phyloP scores from a whole-genome alignment of 2,888 invertebrate species.

The Pilophorus perplexus region DNA sequence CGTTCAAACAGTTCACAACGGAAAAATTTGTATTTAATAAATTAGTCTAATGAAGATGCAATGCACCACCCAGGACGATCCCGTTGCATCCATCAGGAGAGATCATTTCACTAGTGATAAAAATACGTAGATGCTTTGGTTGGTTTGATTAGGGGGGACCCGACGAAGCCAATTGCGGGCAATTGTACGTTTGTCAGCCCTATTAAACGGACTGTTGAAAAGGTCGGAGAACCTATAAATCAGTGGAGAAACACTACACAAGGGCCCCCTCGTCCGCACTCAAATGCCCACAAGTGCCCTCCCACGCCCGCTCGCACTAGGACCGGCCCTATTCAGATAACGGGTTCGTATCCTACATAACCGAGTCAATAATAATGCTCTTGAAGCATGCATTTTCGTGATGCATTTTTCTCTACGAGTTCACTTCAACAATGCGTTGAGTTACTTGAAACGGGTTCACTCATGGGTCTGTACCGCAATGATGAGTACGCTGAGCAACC shows the following conservation, averaged over 20 bases:
- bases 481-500: too few species aligned
- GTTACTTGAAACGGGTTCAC: too few species aligned
- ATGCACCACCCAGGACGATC: too few species aligned
- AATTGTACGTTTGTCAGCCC: conserved; percentile 26
- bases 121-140: background rate
- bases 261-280: background rate
- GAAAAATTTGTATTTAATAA: too few species aligned
- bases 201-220: conserved; percentile 29
- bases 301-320: conserved; percentile 21
- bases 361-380: conserved; percentile 1
- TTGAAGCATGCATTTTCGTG: background rate
- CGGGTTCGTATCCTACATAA: background rate
- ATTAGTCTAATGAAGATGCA: too few species aligned
- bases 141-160: background rate
- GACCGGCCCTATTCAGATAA: background rate
- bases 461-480: background rate
- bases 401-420: conserved; percentile 3
- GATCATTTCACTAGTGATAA: too few species aligned
- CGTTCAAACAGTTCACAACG: too few species aligned
- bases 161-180: conserved; percentile 10
- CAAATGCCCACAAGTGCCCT: conserved; percentile 28
- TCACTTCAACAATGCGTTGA: too few species aligned
- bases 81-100: too few species aligned
- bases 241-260: conserved; percentile 20
- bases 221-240: conserved; percentile 31